Base-by-base conservation (phyloP, 2,797 vertebrate species). In the Agapornis canus region DNA sequence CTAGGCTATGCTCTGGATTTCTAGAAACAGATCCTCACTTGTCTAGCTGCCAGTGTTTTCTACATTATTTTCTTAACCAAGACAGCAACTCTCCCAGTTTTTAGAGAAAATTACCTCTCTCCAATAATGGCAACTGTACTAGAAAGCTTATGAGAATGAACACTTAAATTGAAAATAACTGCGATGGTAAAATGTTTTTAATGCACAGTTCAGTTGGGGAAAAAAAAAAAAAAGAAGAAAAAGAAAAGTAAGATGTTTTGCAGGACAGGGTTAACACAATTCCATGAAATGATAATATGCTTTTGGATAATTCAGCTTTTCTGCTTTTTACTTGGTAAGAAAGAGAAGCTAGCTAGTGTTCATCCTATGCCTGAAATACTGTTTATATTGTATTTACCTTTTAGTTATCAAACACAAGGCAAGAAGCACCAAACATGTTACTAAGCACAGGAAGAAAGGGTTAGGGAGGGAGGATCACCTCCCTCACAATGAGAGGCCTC, bases 61-160 rank as follows among this genome's bases (percentile, higher is more conserved):
- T n/a, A 45, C 72, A 64, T 77, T 92, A 79, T 81, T 94, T 95
- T 87, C 47, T 19, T 86, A 94, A 90, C n/a, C 92, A 88, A 84
- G 77, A 42, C 32, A 49, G 57, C 31, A 84, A 86, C 31, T 63
- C n/a, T 1, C 54, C 45, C n/a, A 65, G 27, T 59, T 92, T 89
- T 89, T 86, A 84, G n/a, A 90, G 29, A 32, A 93, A 93, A 91
- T 42, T 43, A 9, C 76, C 82, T 80, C 71, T 79, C 49, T 78
- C 35, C 35, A 92, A 23, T 77, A 79, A 43, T 69, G n/a, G 68
- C 69, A 95, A 66, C 19, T 39, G 61, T 15, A n/a, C 29, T 35
- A 79, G 70, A 95, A 93, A 63, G 39, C 35, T 86, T 65, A 65
- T 18, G 31, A 95, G 63, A 90, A 61, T 61, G n/a, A 89, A 11